Conservation (phyloP, 2,797 vertebrate species). For the Pseudochaenichthys georgianus region DNA sequence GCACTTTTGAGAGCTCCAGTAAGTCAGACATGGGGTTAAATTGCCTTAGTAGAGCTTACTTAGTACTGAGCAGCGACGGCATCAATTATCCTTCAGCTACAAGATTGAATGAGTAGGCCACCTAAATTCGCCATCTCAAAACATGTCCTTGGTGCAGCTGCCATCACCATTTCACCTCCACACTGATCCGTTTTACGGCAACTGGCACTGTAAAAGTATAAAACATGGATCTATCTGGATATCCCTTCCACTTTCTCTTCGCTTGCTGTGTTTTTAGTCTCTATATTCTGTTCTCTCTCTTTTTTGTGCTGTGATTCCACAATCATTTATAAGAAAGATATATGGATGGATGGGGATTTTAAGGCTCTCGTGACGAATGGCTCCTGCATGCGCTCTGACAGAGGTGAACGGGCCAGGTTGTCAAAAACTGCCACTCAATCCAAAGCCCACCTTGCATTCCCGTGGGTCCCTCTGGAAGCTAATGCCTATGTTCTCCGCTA, state of each 20-base stretch:
- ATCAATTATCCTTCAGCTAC: no score
- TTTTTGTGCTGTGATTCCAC: constrained; percentile 2
- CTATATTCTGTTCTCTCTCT: background rate
- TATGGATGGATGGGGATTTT: constrained; percentile 1
- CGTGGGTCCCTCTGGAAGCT: constrained; percentile 33
- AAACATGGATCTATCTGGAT: constrained; percentile 28
- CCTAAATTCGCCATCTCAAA: constrained; percentile 43
- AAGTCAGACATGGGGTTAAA: constrained; percentile 30
- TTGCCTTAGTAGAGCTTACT: constrained; percentile 20
- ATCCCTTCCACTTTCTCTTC: constrained; percentile 19
- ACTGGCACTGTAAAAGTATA: constrained; percentile 30
- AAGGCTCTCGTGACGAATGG: constrained; percentile 29
- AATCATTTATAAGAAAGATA: background rate
- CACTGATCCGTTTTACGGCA: constrained; percentile 43
- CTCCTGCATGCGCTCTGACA: constrained; percentile 24
- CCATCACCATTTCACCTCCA: constrained; percentile 47
- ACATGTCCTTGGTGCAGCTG: constrained; percentile 51
- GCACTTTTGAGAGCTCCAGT: constrained; percentile 17
- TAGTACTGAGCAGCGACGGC: constrained; percentile 18
- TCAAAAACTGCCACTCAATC: constrained; percentile 27
- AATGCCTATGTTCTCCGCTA: constrained; percentile 29
- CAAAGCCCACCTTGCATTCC: constrained; percentile 26
- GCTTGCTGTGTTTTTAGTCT: background rate
- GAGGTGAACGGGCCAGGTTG: constrained; percentile 3
- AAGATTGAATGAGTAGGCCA: background rate